Percentiles rank a stretch among this genome's conserved stretches.
Evolutionary conservation across 2,797 vertebrate genomes (phyloP).

Genomic region (Takifugu ocellatus): DNA sequence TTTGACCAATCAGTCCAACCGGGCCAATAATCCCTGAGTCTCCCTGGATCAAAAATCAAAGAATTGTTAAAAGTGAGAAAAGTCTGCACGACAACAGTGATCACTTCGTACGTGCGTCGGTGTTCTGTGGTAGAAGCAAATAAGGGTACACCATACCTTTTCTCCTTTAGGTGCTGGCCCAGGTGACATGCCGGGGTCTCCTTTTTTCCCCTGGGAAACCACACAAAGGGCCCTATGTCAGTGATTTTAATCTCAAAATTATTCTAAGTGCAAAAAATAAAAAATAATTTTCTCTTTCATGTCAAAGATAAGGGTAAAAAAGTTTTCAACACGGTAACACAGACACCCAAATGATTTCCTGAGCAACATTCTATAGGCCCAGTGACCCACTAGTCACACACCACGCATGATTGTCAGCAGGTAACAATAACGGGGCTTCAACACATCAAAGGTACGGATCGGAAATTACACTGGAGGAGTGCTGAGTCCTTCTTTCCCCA

Average conservation of each 20-base stretch:
- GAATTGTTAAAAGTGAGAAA: constrained; percentile 13
- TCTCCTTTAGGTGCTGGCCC: constrained; percentile 87
- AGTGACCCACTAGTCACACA: constrained; percentile 16
- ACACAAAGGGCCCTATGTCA: constrained; percentile 20
- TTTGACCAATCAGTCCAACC: constrained; percentile 81
- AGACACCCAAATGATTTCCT: constrained; percentile 15
- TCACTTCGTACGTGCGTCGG: neutral
- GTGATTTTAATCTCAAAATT: constrained; percentile 20
- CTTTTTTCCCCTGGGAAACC: constrained; percentile 85
- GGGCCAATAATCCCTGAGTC: constrained; percentile 84
- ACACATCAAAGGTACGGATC: constrained; percentile 61
- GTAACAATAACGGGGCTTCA: constrained; percentile 50
- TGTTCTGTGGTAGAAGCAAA: neutral
- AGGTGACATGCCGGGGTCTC: constrained; percentile 92
- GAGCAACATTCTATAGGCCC: neutral
- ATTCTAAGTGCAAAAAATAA: neutral
- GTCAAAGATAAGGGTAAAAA: constrained; percentile 2
- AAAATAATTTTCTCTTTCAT: constrained; percentile 9
- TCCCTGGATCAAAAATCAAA: constrained; percentile 76
- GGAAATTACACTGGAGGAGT: constrained; percentile 49
- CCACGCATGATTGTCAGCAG: constrained; percentile 52
- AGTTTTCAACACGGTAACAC: neutral
- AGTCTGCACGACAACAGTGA: neutral
- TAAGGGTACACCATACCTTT: constrained; percentile 77
- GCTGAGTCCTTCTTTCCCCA: constrained; percentile 30